Base-by-base conservation (phyloP, 2,888 invertebrate genomes). In the Drosophila hamatofila region DNA sequence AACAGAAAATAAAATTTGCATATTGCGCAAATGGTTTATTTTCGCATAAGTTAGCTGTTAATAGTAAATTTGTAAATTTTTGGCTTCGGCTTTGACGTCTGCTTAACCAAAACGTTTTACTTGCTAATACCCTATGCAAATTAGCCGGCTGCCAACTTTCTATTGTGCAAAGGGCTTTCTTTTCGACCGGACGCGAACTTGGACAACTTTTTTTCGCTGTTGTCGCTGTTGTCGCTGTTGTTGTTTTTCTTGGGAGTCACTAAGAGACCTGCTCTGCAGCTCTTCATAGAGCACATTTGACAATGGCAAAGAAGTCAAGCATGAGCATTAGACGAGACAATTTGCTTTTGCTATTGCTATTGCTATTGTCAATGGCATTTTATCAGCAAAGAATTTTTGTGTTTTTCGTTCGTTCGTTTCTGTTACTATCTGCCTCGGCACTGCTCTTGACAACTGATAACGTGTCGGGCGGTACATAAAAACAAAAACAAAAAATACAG, bases 41-140 rank as follows among this genome's bases (percentile, higher is more conserved):
- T 49, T 49, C 27, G 30, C 48, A 49, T 59, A 25, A 7, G 30
- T 18, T 35, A 27, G 41, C 44, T 55, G 63, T 78, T 67, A 52
- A 72, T 62, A 70, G 65, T 55, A 16, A 60, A 66, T 39, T 54
- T 54, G 54, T 25, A 37, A n/a, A n/a, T n/a, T 79, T 62, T 72
- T 48, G 51, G 48, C 62, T 16, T 42, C 48, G 55, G 11, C 61
- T 65, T 62, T 76, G 81, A 85, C 76, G 81, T 79, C 57, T 77
- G 48, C 64, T 59, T 56, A 65, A 63, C 83, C 69, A 80, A 78
- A 71, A 62, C 59, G 57, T 66, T 70, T 60, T 48, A 73, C 67
- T 72, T 49, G 80, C 74, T 57, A 81, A 86, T 74, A 72, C 62
- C 68, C 59, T 72, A 87, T 84, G 80, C 80, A 84, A 86, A 86